phyloP scores from a whole-genome alignment of 2,113 vertebrate species.

The Harpagus bidentatus region DNA sequence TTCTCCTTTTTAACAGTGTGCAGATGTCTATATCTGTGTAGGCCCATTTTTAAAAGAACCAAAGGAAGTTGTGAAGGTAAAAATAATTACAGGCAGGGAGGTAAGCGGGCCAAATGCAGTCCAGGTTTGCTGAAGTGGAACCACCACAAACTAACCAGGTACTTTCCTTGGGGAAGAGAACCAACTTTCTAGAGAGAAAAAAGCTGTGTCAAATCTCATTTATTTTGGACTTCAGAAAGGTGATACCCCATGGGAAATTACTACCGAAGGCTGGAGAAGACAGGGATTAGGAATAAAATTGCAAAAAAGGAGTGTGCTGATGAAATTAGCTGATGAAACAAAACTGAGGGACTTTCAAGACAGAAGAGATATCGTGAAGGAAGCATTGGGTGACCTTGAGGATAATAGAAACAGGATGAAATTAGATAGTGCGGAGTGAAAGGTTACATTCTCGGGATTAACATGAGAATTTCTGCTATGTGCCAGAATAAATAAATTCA shows the following conservation, averaged over 20 bases:
- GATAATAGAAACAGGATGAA: conserved; percentile 10
- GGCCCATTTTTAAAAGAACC: neutral
- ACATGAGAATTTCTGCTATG: neutral
- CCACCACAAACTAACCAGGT: neutral
- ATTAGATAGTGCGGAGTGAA: neutral
- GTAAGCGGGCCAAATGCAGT: fast-evolving
- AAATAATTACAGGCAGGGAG: neutral
- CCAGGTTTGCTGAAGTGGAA: neutral
- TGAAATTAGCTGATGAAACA: conserved; percentile 17
- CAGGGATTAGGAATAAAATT: neutral
- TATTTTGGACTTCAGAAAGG: conserved; percentile 10
- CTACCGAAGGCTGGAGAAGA: neutral
- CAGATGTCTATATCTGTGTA: neutral
- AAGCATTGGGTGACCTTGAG: neutral
- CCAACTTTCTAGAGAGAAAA: neutral
- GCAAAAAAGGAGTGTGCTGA: neutral
- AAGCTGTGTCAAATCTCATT: neutral
- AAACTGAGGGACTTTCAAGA: neutral
- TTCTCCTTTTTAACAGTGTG: neutral
- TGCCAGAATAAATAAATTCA: conserved; percentile 24
- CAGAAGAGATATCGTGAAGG: neutral
- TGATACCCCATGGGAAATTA: neutral
- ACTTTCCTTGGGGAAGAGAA: neutral
- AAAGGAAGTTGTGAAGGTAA: neutral
- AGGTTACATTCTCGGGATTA: conserved; percentile 18